phyloP scores from a whole-genome alignment of 2,797 vertebrate species.

The Babyrousa celebensis region DNA sequence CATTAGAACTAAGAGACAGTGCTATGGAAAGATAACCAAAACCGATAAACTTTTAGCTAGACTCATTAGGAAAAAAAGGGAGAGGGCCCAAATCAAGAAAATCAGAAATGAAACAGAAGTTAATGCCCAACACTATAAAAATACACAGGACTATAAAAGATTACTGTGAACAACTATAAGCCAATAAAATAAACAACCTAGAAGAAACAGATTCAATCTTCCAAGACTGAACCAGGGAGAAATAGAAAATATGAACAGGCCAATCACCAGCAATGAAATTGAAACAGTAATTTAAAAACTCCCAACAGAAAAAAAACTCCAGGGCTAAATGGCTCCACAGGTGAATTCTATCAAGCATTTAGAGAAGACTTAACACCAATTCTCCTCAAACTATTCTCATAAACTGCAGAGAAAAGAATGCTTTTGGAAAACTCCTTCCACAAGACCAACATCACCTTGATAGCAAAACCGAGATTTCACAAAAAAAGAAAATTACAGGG shows the following conservation, averaged over 20 bases:
- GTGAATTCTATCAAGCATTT: not conserved
- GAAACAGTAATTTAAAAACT: not conserved
- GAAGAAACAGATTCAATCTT: not conserved
- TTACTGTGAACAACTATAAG: not conserved
- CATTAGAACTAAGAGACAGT: not conserved
- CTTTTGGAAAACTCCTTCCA: not conserved
- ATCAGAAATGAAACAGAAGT: not conserved
- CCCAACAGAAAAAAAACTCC: not conserved
- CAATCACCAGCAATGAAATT: not conserved
- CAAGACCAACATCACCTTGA: not conserved
- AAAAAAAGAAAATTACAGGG: not conserved
- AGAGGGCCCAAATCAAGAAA: not conserved
- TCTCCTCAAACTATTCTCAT: not conserved
- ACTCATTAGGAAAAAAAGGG: not conserved
- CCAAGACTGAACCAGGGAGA: not conserved
- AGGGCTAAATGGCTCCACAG: not conserved
- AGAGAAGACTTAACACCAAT: no score
- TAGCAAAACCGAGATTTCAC: not conserved
- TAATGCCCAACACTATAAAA: not conserved
- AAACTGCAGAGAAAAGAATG: not conserved
- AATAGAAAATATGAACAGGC: not conserved
- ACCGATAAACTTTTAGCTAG: not conserved
- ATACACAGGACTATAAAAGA: not conserved
- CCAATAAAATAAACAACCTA: not conserved
- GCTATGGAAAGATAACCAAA: not conserved